A percentile compares a stretch with the other conserved stretches of the same genome.
These are phyloP conservation scores for Pluvianellus socialis DNA, from an alignment of 2,113 vertebrate genomes.

Conservation along the genomic window DNA sequence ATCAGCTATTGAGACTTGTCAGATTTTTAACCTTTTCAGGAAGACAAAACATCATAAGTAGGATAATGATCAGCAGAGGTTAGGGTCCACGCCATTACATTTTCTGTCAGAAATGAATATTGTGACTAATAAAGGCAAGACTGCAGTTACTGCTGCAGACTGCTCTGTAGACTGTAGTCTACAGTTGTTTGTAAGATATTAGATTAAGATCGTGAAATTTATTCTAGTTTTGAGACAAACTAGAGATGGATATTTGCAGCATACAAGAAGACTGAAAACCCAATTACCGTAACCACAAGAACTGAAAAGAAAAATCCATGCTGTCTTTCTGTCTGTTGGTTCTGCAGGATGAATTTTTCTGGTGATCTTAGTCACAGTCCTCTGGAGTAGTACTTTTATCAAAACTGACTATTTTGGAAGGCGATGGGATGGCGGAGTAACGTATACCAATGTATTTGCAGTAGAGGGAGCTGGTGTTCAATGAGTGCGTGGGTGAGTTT, in stretches of 20 bases:
- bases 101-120: conserved; percentile 22
- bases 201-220: conserved; percentile 41
- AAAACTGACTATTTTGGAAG: neutral
- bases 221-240: conserved; percentile 23
- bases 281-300: conserved; percentile 38
- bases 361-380: conserved; percentile 40
- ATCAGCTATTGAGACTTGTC: neutral
- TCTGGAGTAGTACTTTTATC: neutral
- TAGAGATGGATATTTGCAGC: conserved; percentile 48
- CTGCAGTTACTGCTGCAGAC: conserved; percentile 38
- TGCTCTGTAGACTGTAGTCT: conserved; percentile 24
- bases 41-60: conserved; percentile 14
- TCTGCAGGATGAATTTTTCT: conserved; percentile 26
- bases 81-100: neutral
- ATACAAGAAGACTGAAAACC: conserved; percentile 18
- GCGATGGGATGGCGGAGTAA: neutral
- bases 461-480: conserved; percentile 56
- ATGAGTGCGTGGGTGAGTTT: rapidly evolving
- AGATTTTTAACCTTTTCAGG: conserved; percentile 43
- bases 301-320: conserved; percentile 13
- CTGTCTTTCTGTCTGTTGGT: neutral
- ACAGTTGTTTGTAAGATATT: conserved; percentile 47
- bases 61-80: neutral
- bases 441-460: neutral
- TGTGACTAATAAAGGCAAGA: neutral